Evolutionary conservation across 2,113 vertebrate genomes (phyloP).

Genomic region (Ameiurus melas): DNA sequence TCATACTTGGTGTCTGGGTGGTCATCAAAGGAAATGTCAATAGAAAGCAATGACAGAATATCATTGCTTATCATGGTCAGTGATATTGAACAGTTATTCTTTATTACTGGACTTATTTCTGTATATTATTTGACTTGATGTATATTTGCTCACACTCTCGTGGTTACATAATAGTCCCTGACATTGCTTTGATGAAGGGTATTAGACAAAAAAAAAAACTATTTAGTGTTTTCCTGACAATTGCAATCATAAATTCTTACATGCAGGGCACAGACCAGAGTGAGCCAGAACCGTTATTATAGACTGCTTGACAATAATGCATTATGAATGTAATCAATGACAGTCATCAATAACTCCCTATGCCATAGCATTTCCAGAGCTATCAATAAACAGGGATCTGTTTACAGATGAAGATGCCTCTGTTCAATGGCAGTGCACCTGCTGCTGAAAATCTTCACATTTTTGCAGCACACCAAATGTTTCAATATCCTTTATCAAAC

Average conservation of each 20-base stretch:
- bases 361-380: slow-evolving; percentile 11
- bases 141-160: not conserved
- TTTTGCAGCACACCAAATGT: not conserved
- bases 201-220: slow-evolving; percentile 25
- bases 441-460: not conserved
- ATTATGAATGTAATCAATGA: slow-evolving; percentile 38
- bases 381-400: not conserved
- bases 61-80: slow-evolving; percentile 10
- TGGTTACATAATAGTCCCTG: slow-evolving; percentile 10
- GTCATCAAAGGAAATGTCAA: not conserved
- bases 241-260: slow-evolving; percentile 18
- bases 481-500: not conserved
- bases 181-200: not conserved
- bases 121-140: slow-evolving; percentile 12
- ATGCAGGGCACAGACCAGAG: not conserved
- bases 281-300: not conserved
- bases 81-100: not conserved
- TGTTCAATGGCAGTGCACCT: slow-evolving; percentile 2
- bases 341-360: slow-evolving; percentile 12
- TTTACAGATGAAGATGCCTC: slow-evolving; percentile 19
- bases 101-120: not conserved
- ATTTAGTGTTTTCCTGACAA: slow-evolving; percentile 38
- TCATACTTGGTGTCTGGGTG: not conserved
- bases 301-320: slow-evolving; percentile 18
- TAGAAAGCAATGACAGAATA: slow-evolving; percentile 17